Evolutionary conservation across 1,140 invertebrate species (phyloP), one percentile per base, ranked within the genome.

Genomic region (Latrodectus geometricus): DNA sequence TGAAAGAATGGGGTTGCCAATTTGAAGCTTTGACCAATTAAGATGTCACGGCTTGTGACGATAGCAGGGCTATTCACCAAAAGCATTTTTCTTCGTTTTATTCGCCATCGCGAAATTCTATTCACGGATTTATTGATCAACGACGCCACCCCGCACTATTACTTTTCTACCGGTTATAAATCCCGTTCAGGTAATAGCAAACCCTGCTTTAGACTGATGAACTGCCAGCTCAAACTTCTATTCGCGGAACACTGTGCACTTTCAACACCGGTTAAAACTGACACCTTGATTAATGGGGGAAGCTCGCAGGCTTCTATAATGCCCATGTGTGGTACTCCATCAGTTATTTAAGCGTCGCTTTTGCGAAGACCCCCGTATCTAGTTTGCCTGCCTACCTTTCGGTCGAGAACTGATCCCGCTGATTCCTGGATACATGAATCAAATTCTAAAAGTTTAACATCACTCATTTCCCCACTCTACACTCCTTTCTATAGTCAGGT

Each of bases 261-360:
- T 83, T 83, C 81, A 83, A 83, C 81, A 75, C 70, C 81, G 72
- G 70, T 83, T 83, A 75, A 83, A 75, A 83, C 21, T 83, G 81
- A 74, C 81, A 83, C 81, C 48, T 66, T 83, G 81, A 83, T 83
- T 83, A 83, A 83, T 83, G 65, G 81, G n/a, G 17, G 12, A 48
- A 17, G 68, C 70, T 78, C 49, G 11, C 54, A 61, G 54, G 2
- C 54, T 61, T 61, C 54, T 17, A 35, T 35, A 35, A 35, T 73
- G 56, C 54, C 69, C 52, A 82, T 82, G 52, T 21, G 54, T 21
- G 48, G 12, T 20, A 54, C n/a, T 73, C 70, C 69, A 82, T 82
- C 70, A 70, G 79, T 82, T 82, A 82, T 73, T 82, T 82, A 82
- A 73, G 73, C 79, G 79, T 82, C 79, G 52, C 79, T 73, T 82